Evolutionary conservation across 2,888 invertebrate species (phyloP), one percentile per base, ranked within the genome.

Genomic region (Limnephilus lunatus): DNA sequence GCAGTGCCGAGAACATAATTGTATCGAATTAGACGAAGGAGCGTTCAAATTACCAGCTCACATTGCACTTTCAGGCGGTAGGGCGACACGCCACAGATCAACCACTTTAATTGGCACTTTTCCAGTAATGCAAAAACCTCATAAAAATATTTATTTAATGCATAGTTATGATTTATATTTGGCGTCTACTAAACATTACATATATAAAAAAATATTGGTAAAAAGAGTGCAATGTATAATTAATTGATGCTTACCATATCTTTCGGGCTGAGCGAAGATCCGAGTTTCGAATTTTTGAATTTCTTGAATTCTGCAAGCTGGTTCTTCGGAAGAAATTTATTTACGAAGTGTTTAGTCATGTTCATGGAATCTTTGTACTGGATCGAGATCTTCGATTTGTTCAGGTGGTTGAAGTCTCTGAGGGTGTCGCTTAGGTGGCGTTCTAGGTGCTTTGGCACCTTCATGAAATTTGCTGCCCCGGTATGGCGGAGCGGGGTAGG

Each of bases 291-390:
- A 39, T 39, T 7, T 25, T 5, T 35, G 83, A 83, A 83, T 35
- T 25, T 83, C n/a, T 25, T 15, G 68, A 48, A 92, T 7, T 90
- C 53, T 81, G 81, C 19, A 5, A 48, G 35, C 80, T 90, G 90
- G n/a, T 30, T 89, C 19, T 53, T 81, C 35, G 90, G 90, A 9
- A 92, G 90, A 35, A 83, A 44, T 25, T 31, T 48, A n/a, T 91
- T 85, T 19, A 9, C 39, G 9, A 91, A 48, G 32, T 92, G 91
- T 3, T 85, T 30, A 9, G 89, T 32, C n/a, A 91, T 32, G 86
- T 86, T 81, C 35, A 86, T 48, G 4, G 82, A 83, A 30, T 86
- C 25, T 14, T 68, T 81, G 82, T 92, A 92, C 7, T 31, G 48
- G 19, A 4, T 19, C 9, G 53, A 31, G 5, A 92, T 92, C 11